Percentiles rank a stretch among this genome's conserved stretches.
These are phyloP conservation scores for Phenacoccus solenopsis DNA, from an alignment of 1,140 invertebrate genomes.

Conservation along the genomic window DNA sequence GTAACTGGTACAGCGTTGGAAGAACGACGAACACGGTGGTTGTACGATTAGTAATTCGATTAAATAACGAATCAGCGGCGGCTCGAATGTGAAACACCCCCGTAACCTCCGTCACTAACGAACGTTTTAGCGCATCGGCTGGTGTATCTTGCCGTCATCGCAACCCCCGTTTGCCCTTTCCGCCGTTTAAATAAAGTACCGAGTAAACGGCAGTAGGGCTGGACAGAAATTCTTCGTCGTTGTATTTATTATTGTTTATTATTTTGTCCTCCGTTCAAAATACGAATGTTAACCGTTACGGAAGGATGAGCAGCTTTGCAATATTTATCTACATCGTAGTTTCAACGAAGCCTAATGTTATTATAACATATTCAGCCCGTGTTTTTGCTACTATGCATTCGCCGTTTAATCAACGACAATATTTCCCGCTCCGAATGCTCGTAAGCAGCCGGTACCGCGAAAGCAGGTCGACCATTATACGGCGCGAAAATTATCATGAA, in stretches of 20 bases:
- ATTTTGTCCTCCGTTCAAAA: neutral
- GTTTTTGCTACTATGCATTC: neutral
- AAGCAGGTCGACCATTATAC: neutral
- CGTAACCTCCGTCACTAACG: neutral
- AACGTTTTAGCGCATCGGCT: constrained; percentile 1
- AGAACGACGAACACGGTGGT: neutral
- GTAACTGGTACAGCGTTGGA: neutral
- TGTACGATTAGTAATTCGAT: constrained; percentile 16
- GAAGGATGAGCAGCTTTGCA: neutral
- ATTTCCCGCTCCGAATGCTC: neutral
- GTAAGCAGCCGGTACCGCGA: neutral
- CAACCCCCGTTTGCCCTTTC: neutral
- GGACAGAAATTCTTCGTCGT: neutral
- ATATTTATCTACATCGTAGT: neutral
- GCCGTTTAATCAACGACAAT: neutral
- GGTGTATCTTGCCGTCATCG: neutral
- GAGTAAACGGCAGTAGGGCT: neutral
- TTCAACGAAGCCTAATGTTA: neutral
- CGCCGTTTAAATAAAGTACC: neutral
- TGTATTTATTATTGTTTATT: constrained; percentile 4
- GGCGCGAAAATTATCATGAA: neutral
- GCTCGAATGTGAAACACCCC: constrained; percentile 10
- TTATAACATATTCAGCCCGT: neutral
- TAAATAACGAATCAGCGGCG: constrained; percentile 13
- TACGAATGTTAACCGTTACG: neutral